These are phyloP conservation scores for Ectropis grisescens DNA, from an alignment of 1,140 invertebrate genomes.

Conservation along the genomic window DNA sequence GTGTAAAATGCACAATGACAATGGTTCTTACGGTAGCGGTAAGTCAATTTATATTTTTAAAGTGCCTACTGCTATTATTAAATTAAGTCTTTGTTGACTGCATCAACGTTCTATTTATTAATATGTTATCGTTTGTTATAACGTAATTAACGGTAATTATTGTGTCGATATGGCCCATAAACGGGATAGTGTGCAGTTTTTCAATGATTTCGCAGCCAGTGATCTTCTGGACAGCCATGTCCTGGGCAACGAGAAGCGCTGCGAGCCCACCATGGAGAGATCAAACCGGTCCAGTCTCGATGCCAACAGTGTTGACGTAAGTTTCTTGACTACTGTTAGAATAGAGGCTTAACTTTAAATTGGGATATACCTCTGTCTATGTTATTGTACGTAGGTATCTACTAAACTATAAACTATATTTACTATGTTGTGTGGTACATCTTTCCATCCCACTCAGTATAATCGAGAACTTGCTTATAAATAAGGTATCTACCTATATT, in stretches of 20 bases:
- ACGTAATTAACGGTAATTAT: slow-evolving; percentile 45
- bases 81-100: slow-evolving; percentile 16
- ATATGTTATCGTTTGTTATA: slow-evolving; percentile 42
- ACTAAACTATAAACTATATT: too few relatives aligned
- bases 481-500: too few relatives aligned
- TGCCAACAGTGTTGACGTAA: slow-evolving; percentile 63
- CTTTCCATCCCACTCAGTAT: too few relatives aligned
- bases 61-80: slow-evolving; percentile 22
- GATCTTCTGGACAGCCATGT: slow-evolving; percentile 63
- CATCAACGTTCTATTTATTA: slow-evolving; percentile 19
- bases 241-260: slow-evolving; percentile 47
- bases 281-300: slow-evolving; percentile 54
- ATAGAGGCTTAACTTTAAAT: too few relatives aligned
- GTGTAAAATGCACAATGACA: slow-evolving; percentile 53
- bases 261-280: slow-evolving; percentile 41
- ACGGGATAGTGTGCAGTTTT: slow-evolving; percentile 47
- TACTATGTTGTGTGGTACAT: too few relatives aligned
- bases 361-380: too few relatives aligned
- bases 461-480: too few relatives aligned
- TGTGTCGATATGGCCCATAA: slow-evolving; percentile 54
- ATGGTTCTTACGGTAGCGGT: slow-evolving; percentile 53
- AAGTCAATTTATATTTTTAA: slow-evolving; percentile 21
- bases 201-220: slow-evolving; percentile 51
- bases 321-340: slow-evolving; percentile 16
- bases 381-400: too few relatives aligned